A percentile compares a stretch with the other conserved stretches of the same genome.
Evolutionary conservation across 2,113 vertebrate genomes (phyloP).

Genomic region (Cyprinodon brontotheroides): DNA sequence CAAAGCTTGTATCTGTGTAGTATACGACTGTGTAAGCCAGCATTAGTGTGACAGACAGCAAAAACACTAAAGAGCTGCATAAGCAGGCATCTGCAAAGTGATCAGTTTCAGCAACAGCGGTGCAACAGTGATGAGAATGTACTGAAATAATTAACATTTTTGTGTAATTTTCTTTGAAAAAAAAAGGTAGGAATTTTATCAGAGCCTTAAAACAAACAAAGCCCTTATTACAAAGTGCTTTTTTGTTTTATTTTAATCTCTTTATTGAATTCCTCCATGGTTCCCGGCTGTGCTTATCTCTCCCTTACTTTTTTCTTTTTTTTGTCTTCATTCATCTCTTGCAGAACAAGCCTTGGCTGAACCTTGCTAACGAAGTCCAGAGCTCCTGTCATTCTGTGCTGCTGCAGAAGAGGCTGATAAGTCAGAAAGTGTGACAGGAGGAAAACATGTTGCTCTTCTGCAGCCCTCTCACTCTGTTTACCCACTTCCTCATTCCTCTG

Average conservation of each 20-base stretch:
- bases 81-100: background rate
- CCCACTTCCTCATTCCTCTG: conserved; percentile 40
- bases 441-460: conserved; percentile 42
- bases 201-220: background rate
- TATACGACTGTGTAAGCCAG: conserved; percentile 1
- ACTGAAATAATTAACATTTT: background rate
- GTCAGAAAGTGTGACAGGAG: conserved; percentile 58
- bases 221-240: too few species aligned
- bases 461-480: conserved; percentile 18
- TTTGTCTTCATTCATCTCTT: background rate
- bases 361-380: conserved; percentile 67
- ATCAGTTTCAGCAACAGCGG: background rate
- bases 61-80: background rate
- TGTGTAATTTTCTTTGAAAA: background rate
- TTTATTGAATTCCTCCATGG: background rate
- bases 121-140: too few species aligned
- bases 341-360: conserved; percentile 46
- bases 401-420: conserved; percentile 62
- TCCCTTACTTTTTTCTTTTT: conserved; percentile 1
- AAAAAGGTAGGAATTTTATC: too few species aligned
- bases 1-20: background rate
- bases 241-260: background rate
- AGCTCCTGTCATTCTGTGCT: conserved; percentile 60
- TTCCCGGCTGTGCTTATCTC: background rate
- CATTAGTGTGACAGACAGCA: conserved; percentile 17